Evolutionary conservation across 1,140 invertebrate genomes (phyloP).

Genomic region (Formica selysi): DNA sequence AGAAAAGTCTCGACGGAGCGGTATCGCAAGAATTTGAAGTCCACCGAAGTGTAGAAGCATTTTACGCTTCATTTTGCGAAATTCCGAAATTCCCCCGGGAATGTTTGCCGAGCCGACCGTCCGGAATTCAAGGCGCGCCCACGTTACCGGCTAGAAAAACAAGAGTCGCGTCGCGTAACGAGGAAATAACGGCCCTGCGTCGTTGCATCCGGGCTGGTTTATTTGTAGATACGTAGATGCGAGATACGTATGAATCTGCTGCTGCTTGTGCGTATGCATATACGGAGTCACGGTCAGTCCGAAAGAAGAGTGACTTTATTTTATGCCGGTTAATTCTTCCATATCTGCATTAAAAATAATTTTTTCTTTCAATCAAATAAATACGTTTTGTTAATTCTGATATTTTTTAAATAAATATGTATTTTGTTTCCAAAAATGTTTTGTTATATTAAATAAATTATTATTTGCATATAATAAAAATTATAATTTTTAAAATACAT

Average conservation of each 20-base stretch:
- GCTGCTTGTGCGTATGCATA: slow-evolving; percentile 28
- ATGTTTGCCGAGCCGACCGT: slow-evolving; percentile 46
- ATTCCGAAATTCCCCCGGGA: slow-evolving; percentile 47
- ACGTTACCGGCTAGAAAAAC: slow-evolving; percentile 38
- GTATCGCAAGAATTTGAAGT: slow-evolving; percentile 31
- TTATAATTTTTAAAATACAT: too few species aligned
- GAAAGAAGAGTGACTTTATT: background rate
- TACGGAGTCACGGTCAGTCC: background rate
- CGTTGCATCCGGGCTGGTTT: slow-evolving; percentile 42
- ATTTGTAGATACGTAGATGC: background rate
- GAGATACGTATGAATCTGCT: slow-evolving; percentile 14
- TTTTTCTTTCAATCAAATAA: too few species aligned
- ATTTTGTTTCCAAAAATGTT: too few species aligned
- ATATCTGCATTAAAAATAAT: background rate
- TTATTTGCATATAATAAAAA: too few species aligned
- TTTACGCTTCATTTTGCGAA: slow-evolving; percentile 37
- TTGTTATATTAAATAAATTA: too few species aligned
- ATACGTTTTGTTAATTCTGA: too few species aligned
- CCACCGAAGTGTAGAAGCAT: slow-evolving; percentile 17
- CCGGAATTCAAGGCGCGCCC: slow-evolving; percentile 42
- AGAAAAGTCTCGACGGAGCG: background rate
- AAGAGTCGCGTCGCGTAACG: slow-evolving; percentile 50
- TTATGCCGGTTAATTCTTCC: slow-evolving; percentile 1
- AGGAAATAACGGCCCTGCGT: slow-evolving; percentile 53
- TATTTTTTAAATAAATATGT: too few species aligned